These are phyloP conservation scores for Lytechinus pictus DNA, from an alignment of 35 echinoderm and acorn worm species.

Conservation along the genomic window DNA sequence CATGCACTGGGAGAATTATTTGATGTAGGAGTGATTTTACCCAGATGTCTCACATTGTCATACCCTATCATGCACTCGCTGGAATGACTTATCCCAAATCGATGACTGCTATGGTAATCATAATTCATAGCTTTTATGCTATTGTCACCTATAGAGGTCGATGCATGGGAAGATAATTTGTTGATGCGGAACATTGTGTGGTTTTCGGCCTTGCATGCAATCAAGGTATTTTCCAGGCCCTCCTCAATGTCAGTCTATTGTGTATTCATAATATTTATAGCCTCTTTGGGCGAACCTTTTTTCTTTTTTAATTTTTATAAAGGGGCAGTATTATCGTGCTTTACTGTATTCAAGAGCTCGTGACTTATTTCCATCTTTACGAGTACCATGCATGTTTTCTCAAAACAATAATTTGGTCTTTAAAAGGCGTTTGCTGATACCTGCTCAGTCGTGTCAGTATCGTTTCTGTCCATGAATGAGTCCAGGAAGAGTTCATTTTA, in stretches of 20 bases:
- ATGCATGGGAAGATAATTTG: neutral
- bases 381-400: too few species aligned
- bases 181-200: neutral
- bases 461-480: too few species aligned
- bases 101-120: neutral
- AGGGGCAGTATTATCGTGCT: neutral
- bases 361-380: too few species aligned
- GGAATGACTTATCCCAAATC: neutral
- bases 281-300: neutral
- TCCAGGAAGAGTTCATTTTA: too few species aligned
- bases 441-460: too few species aligned
- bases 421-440: too few species aligned
- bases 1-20: too few species aligned
- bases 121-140: neutral
- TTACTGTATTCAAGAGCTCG: neutral
- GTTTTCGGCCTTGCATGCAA: neutral
- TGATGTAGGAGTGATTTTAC: too few species aligned
- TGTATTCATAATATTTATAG: neutral
- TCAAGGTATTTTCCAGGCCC: neutral
- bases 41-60: too few species aligned
- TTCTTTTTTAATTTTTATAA: neutral
- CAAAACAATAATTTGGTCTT: too few species aligned
- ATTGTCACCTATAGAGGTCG: neutral
- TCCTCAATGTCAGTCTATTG: neutral
- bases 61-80: neutral